Percentiles rank a stretch among this genome's conserved stretches.
phyloP scores from a whole-genome alignment of 2,113 vertebrate species.

The Entomyzon cyanotis region DNA sequence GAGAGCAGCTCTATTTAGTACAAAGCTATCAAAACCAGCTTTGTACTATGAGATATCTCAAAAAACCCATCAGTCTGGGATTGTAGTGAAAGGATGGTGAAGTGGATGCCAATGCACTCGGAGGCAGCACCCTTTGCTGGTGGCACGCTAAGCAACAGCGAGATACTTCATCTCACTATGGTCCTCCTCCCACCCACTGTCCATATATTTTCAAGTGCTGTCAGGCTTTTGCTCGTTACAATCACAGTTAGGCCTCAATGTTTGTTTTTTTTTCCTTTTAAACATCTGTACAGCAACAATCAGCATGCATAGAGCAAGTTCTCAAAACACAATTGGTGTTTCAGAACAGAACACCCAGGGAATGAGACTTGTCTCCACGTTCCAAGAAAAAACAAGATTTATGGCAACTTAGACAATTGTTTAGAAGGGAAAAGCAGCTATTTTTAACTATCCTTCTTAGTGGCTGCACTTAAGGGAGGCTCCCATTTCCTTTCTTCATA shows the following conservation, averaged over 20 bases:
- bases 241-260: not conserved
- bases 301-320: rapidly evolving
- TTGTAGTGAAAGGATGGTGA: not conserved
- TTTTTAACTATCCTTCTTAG: constrained; percentile 47
- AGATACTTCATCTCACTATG: not conserved
- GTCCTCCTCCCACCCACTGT: not conserved
- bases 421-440: constrained; percentile 33
- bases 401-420: constrained; percentile 26
- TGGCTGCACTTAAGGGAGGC: constrained; percentile 41
- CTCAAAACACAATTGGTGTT: not conserved
- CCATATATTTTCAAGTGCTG: not conserved
- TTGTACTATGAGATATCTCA: not conserved
- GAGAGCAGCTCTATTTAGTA: not conserved
- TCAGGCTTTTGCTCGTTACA: not conserved
- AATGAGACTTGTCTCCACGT: not conserved
- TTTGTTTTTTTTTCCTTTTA: not conserved
- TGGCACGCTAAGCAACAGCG: not conserved
- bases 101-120: rapidly evolving
- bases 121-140: not conserved
- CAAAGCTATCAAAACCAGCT: not conserved
- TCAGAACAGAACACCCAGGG: not conserved
- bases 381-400: not conserved
- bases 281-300: not conserved
- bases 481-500: constrained; percentile 60
- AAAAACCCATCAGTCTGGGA: not conserved